Evolutionary conservation across 2,797 vertebrate species (phyloP), one percentile per base, ranked within the genome.

Genomic region (Micrastur ruficollis): DNA sequence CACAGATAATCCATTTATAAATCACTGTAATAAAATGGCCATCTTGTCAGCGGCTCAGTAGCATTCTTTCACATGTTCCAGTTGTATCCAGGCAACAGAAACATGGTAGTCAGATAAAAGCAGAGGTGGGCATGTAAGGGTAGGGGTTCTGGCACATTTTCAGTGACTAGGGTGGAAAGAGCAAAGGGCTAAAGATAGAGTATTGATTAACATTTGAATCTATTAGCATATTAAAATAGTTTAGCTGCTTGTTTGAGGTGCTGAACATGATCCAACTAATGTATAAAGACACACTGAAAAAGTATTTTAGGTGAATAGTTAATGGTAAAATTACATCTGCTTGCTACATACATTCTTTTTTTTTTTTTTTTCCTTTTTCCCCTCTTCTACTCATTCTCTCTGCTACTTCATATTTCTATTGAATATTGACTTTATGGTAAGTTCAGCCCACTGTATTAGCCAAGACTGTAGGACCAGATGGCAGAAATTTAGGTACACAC

Each of bases 11-110:
- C 86, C 86, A 66, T 95, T 92, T 95, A 94, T 95, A 97, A 97
- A 97, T 96, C 86, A 89, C 81, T 65, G 84, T 71, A 92, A 93
- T 97, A 89, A 96, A 96, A 90, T 32, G 34, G 34, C 75, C 94
- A 96, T 91, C 91, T 94, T 88, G 89, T 95, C 82, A 93, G 95
- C 78, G 91, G 81, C 50, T 95, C 91, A 29, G 68, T 32, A 89
- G 73, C 90, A 85, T 95, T 96, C 78, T 93, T 96, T 65, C 89
- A 82, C 21, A 11, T 82, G 68, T 63, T 95, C 46, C 75, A 81
- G 87, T 55, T 34, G 97, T 96, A 96, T 95, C 97, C 81, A 97
- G 81, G 98, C 97, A 98, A 97, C 96, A 61, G 93, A 85, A 94
- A 32, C 16, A 44, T 74, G 71, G 83, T 78, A 89, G 40, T 88